phyloP scores from a whole-genome alignment of 2,797 vertebrate genomes.

The Dryobates pubescens region DNA sequence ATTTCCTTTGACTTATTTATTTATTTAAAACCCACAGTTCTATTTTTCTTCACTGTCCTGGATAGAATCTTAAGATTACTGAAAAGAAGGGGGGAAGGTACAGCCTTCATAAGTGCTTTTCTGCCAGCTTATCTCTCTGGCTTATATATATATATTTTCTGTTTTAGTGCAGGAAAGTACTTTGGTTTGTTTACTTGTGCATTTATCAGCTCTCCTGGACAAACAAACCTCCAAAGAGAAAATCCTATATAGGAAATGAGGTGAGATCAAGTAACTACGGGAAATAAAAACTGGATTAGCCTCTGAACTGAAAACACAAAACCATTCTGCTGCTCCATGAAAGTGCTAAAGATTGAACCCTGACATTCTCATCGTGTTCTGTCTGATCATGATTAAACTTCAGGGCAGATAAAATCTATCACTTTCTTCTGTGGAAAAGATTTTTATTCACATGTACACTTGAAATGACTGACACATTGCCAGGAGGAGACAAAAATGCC shows the following conservation, averaged over 20 bases:
- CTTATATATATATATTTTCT: neutral
- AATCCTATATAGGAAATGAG: neutral
- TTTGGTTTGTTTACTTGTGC: neutral
- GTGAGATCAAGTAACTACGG: neutral
- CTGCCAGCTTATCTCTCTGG: neutral
- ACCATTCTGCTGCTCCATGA: neutral
- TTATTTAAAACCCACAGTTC: neutral
- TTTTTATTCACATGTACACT: neutral
- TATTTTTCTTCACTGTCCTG: neutral
- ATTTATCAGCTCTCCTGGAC: neutral
- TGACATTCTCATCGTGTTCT: neutral
- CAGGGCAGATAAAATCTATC: neutral
- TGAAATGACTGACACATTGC: neutral
- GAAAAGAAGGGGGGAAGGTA: neutral
- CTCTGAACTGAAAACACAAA: neutral
- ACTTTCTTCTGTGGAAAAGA: neutral
- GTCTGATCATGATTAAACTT: neutral
- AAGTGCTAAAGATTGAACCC: neutral
- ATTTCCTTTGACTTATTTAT: conserved; percentile 47
- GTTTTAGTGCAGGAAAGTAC: neutral
- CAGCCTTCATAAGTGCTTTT: neutral
- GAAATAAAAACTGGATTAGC: neutral
- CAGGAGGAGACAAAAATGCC: neutral
- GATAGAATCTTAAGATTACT: neutral
- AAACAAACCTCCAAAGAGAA: neutral